Evolutionary conservation across 2,888 invertebrate genomes (phyloP), one percentile per base, ranked within the genome.

Genomic region (Eupeodes luniger): DNA sequence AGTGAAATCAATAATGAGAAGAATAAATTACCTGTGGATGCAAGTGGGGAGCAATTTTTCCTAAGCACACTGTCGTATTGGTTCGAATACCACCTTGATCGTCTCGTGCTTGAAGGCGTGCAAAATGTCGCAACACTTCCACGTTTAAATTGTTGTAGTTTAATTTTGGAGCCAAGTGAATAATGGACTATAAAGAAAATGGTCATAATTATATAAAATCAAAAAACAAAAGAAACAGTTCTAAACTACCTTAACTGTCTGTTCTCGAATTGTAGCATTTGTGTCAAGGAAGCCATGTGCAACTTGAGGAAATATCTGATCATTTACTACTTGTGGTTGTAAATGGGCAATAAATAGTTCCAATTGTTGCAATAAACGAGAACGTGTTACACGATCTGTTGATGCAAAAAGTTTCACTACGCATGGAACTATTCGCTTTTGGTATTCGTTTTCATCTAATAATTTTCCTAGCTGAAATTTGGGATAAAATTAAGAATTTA

Each of bases 91-190:
- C 96, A 61, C 98, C 98, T 94, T 98, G 98, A 91, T 98, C 98
- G 93, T 99, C 99, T 92, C 98, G 98, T 9, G 98, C 96, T 94
- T 99, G 99, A 36, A 99, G 94, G 85, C 98, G 95, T 0, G 99
- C 99, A 94, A 99, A 99, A 94, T 99, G 98, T 90, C 98, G 96
- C 92, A 99, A 94, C 59, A 99, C 96, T 94, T 99, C 99, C 64
- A 98, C 98, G 94, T 99, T 99, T 59, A 99, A 94, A 94, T 99
- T 99, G 93, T 99, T 98, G 93, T 98, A 98, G 94, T 98, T 99
- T 89, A 99, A 95, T 94, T 99, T 99, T 64, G 98, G 96, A 19
- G 99, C 98, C 92, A 99, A 94, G 92, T 98, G 97, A 83, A 99
- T 96, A 94, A 99, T 98, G 75, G 99, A 98, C 95, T 96, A 93